phyloP scores from a whole-genome alignment of 2,113 vertebrate species.

The Actenoides hombroni region DNA sequence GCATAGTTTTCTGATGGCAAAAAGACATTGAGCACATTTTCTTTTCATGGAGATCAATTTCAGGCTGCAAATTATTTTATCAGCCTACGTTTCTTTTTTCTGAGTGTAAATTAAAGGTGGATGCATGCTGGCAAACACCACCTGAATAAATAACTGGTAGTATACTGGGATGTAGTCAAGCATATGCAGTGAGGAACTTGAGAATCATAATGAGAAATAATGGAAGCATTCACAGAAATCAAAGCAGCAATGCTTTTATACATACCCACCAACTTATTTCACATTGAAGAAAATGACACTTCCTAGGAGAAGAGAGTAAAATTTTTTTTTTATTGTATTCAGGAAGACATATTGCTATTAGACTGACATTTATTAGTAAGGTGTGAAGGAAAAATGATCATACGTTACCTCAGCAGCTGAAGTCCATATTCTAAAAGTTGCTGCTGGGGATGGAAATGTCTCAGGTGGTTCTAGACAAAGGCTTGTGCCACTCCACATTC shows the following conservation, averaged over 20 bases:
- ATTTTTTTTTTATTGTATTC: background rate
- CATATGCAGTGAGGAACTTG: constrained; percentile 45
- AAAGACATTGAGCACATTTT: constrained; percentile 52
- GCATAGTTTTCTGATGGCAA: constrained; percentile 42
- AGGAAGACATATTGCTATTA: background rate
- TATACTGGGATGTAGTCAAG: constrained; percentile 25
- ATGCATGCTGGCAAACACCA: constrained; percentile 31
- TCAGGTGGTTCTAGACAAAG: background rate
- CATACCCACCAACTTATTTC: constrained; percentile 59
- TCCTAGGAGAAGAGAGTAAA: background rate
- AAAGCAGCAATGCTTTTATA: constrained; percentile 52
- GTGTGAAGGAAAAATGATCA: background rate
- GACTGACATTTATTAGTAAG: background rate
- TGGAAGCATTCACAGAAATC: constrained; percentile 54
- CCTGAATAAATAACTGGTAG: constrained; percentile 12
- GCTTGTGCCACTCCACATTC: accelerated
- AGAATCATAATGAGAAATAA: constrained; percentile 63
- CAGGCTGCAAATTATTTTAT: constrained; percentile 68
- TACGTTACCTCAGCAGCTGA: background rate
- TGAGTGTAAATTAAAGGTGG: constrained; percentile 57
- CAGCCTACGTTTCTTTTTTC: constrained; percentile 50
- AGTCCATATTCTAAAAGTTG: constrained; percentile 26
- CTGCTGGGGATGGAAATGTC: background rate
- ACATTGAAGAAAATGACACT: constrained; percentile 39
- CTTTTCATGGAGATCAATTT: constrained; percentile 63